A percentile compares a stretch with the other conserved stretches of the same genome.
These are phyloP conservation scores for Amphipyra berbera DNA, from an alignment of 2,888 invertebrate genomes.

Conservation along the genomic window DNA sequence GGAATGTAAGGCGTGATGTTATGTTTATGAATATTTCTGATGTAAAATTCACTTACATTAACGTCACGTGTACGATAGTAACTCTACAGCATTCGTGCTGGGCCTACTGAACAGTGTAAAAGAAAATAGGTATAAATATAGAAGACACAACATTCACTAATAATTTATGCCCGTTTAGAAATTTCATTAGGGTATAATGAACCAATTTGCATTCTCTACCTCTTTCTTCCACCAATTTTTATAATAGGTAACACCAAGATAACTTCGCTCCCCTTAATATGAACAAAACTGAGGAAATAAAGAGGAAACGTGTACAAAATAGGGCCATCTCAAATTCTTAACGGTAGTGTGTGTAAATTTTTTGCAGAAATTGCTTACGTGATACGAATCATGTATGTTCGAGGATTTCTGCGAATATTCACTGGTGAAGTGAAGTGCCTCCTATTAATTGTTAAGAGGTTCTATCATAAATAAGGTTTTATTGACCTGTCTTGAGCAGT, in stretches of 20 bases:
- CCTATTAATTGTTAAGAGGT: constrained; percentile 21
- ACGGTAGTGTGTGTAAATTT: constrained; percentile 24
- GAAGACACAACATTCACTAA: not conserved
- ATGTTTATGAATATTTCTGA: too few species aligned
- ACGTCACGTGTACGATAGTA: too few species aligned
- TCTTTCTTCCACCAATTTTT: not conserved
- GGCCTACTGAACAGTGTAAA: too few species aligned
- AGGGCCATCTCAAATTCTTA: not conserved
- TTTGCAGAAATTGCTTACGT: constrained; percentile 47
- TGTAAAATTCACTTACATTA: too few species aligned
- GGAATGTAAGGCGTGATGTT: too few species aligned
- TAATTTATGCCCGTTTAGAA: not conserved
- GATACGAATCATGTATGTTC: constrained; percentile 31
- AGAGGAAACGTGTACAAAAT: constrained; percentile 26
- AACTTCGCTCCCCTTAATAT: constrained; percentile 1
- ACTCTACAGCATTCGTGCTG: too few species aligned
- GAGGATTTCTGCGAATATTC: constrained; percentile 14
- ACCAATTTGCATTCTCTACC: constrained; percentile 26
- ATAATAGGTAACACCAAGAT: constrained; percentile 1
- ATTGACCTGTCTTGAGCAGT: constrained; percentile 17
- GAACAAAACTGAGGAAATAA: constrained; percentile 27
- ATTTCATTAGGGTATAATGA: constrained; percentile 7
- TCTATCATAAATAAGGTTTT: constrained; percentile 28
- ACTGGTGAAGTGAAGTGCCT: not conserved
- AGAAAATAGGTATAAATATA: not conserved